Base-by-base conservation (phyloP, 2,113 vertebrate species). In the Peromyscus californicus region DNA sequence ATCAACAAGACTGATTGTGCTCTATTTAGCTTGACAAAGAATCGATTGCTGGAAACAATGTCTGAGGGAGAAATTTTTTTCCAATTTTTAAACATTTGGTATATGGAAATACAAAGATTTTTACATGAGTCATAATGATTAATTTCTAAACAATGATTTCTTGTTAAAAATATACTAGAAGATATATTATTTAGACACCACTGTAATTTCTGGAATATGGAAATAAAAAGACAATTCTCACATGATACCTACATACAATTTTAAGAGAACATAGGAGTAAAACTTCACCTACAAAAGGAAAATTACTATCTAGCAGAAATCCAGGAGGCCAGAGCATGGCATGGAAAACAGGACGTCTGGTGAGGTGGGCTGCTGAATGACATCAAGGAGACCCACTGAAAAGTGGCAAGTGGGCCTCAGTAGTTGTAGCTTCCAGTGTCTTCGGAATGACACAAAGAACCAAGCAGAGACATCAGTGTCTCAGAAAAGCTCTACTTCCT, bases 181-280 rank as follows among this genome's bases (percentile, higher is more conserved):
- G 82, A 67, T 90, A 45, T 54, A 31, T 95, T 29, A 85, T 76
- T 45, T 0, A 86, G 26, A 70, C 0, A 61, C 33, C 48, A 70
- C 45, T 86, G 65, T 79, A 91, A 92, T 61, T 95, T 95, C 94
- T 90, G 5, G 57, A 89, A 31, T 80, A 85, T 75, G 57, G 54
- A 2, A 79, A 48, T 10, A 42, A 57, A 97, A 90, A 94, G 65
- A 63, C 0, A 63, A 6, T 7, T 95, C 39, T 94, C 87, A 87
- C 74, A 54, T 36, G 39, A 70, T 19, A 65, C 13, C 63, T 42
- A 93, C 39, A 51, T 54, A 59, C 45, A 75, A 65, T 82, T 93
- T 87, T 90, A 31, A 76, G 91, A 94, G 69, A 84, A 63, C 31
- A 61, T 3, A 0, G 63, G 24, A 88, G 21, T 33, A 69, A 83